Base-by-base conservation (phyloP, 2,113 vertebrate genomes). In the Myrmophylax atrothorax region DNA sequence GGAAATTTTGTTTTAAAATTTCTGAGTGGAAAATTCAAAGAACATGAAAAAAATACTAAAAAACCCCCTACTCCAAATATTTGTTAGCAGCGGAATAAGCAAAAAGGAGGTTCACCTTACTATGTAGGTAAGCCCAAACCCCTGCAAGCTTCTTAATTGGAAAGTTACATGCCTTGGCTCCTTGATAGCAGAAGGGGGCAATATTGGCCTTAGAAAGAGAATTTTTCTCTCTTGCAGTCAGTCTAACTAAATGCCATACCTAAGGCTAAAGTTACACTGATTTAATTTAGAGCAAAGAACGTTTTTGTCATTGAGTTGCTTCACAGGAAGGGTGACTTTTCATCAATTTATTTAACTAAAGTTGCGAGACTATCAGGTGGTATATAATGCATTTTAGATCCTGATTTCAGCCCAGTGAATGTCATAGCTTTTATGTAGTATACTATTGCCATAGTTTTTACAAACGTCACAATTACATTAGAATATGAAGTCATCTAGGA, bases 101-200 rank as follows among this genome's bases (percentile, higher is more conserved):
- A n/a, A 75, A 85, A 35, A 35, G 10, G 8, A 3, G 1, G 3
- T 42, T 83, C 31, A 14, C 20, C 6, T 60, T 58, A 9, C 3
- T 3, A 3, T 15, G 19, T 10, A 49, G 37, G 4, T 46, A 38
- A 63, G 2, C 14, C 42, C 35, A 69, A 44, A 2, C 0, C 5
- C 33, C 20, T n/a, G 20, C 28, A 20, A 76, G 49, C 7, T 19
- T 76, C 10, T 0, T 5, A 50, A 38, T 14, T 35, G 24, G 35
- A 33, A 52, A 59, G 20, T 83, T 78, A 9, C 38, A 4, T 76
- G 90, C 79, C 49, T 63, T 93, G 38, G 7, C n/a, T 37, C 6
- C 22, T 74, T 86, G 80, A 3, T 5, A 84, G 74, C 97, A 97
- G 77, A 83, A 94, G 97, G 55, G 93, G 97, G 97, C 93, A 94